Base-by-base conservation (phyloP, 2,797 vertebrate species). In the Tenualosa thibaudeaui region DNA sequence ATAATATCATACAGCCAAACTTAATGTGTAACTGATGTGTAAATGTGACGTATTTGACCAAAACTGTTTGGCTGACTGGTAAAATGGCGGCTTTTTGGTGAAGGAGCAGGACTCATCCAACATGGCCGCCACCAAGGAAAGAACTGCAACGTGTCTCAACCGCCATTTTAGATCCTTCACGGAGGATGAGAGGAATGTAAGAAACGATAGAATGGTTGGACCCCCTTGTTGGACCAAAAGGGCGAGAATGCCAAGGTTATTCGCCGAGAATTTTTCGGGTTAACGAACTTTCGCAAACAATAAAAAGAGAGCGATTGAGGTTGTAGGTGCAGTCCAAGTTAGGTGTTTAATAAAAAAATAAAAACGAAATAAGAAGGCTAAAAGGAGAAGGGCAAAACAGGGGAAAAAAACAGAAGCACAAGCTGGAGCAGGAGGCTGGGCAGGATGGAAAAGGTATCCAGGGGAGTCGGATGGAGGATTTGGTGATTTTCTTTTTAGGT, bases 21-120 rank as follows among this genome's bases (percentile, higher is more conserved):
- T 5, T 46, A 5, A 46, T 46, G 65, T 40, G 71, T 46, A n/a
- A 22, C 22, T 37, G 71, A 78, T 46, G 31, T 31, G 31, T 31
- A 46, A 46, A 12, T 78, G 71, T 78, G 19, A 46, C 40, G 40
- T 17, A 43, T 78, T 43, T 78, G 71, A 37, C 37, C 31, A 75
- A 75, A 37, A 17, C 31, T 40, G 68, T 75, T 13, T 75, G 68
- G 2, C 71, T 78, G 40, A 46, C 19, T 5, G 71, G 40, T 78
- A 78, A 78, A 43, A 78, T 78, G 71, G 71, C 71, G 71, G 71
- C 71, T 19, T 78, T 46, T 78, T 78, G 71, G 71, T 78, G 19
- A 78, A 78, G 40, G 37, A 78, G 71, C 71, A 78, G 31, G 71
- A 78, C 71, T 78, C 40, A 78, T 78, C 71, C 71, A 78, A 78